Percentiles rank a stretch among this genome's conserved stretches.
Evolutionary conservation across 1,140 invertebrate genomes (phyloP).

Genomic region (Hycleus phaleratus): DNA sequence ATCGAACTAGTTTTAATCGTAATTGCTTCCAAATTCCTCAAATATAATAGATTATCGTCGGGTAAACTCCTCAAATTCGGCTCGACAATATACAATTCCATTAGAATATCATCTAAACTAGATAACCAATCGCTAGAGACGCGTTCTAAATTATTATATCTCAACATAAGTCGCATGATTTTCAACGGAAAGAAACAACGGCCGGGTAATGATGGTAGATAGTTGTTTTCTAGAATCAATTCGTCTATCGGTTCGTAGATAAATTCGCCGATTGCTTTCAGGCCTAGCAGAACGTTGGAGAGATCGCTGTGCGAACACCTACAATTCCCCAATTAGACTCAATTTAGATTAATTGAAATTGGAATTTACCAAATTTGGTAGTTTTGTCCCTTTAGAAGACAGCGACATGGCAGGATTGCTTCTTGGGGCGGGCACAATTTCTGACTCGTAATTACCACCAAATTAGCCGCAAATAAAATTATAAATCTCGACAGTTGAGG

Average conservation of each 20-base stretch:
- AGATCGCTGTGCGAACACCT: constrained; percentile 85
- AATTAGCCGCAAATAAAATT: no score
- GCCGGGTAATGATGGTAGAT: constrained; percentile 70
- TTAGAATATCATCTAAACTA: constrained; percentile 63
- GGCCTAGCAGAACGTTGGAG: constrained; percentile 60
- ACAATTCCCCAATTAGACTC: constrained; percentile 16
- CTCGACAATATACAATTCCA: constrained; percentile 79
- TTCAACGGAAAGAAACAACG: constrained; percentile 65
- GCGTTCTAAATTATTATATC: constrained; percentile 74
- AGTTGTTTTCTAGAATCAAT: constrained; percentile 78
- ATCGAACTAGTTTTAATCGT: constrained; percentile 68
- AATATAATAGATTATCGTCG: constrained; percentile 63
- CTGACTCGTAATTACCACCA: neutral
- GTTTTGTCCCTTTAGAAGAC: constrained; percentile 55
- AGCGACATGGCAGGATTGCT: constrained; percentile 59
- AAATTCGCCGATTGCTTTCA: constrained; percentile 61
- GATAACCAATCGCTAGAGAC: constrained; percentile 73
- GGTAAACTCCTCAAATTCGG: constrained; percentile 69
- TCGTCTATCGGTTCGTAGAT: constrained; percentile 69
- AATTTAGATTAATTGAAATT: neutral
- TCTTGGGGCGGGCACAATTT: constrained; percentile 52
- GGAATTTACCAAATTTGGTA: constrained; percentile 58
- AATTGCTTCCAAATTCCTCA: constrained; percentile 70
- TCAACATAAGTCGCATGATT: constrained; percentile 69
- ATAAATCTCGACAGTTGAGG: neutral